A percentile compares a stretch with the other conserved stretches of the same genome.
These are phyloP conservation scores for Peromyscus maniculatus DNA, from an alignment of 2,113 vertebrate genomes.

Conservation along the genomic window DNA sequence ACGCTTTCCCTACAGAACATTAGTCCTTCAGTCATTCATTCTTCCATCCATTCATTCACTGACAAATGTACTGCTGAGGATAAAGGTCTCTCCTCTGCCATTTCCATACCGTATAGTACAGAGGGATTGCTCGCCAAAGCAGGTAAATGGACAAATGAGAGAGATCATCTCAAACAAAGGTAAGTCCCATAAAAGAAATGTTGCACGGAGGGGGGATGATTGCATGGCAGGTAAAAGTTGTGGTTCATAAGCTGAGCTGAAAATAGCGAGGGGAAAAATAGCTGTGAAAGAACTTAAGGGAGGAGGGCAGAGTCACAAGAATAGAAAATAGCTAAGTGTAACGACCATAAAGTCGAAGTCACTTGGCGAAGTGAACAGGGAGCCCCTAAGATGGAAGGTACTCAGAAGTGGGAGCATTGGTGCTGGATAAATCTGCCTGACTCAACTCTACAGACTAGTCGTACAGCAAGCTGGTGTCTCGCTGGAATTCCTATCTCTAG, in stretches of 20 bases:
- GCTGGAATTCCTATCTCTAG: neutral
- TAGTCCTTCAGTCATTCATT: neutral
- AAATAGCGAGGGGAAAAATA: neutral
- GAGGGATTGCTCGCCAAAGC: neutral
- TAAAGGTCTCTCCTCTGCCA: neutral
- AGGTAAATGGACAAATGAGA: neutral
- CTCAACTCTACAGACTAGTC: neutral
- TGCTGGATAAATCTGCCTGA: neutral
- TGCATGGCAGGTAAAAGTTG: neutral
- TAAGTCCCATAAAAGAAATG: neutral
- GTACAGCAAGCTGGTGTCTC: neutral
- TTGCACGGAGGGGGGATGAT: neutral
- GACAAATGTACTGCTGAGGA: constrained; percentile 15
- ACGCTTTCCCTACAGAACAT: neutral
- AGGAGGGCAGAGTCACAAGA: neutral
- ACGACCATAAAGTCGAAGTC: neutral
- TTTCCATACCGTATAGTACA: neutral
- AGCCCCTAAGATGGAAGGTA: neutral
- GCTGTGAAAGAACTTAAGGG: neutral
- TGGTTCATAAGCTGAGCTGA: neutral
- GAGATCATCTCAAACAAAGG: neutral
- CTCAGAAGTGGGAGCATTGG: neutral
- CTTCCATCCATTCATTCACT: neutral
- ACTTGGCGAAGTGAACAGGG: neutral
- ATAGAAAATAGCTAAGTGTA: neutral